These are phyloP conservation scores for Oryctolagus cuniculus DNA, from an alignment of 2,113 vertebrate species.

Conservation along the genomic window mOryCun1.1 NC_091453.1:17221001-17221500, in stretches of 20 bases:
- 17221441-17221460: slow-evolving; percentile 16
- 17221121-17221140: slow-evolving; percentile 46
- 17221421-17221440: slow-evolving; percentile 36
- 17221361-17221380: neutral
- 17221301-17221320: slow-evolving; percentile 41
- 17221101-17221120: slow-evolving; percentile 55
- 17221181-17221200: slow-evolving; percentile 54
- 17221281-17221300: slow-evolving; percentile 59
- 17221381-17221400: slow-evolving; percentile 10
- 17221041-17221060: slow-evolving; percentile 25
- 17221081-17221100: slow-evolving; percentile 49
- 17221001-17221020: slow-evolving; percentile 33
- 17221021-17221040: slow-evolving; percentile 37
- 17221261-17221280: slow-evolving; percentile 58
- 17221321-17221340: slow-evolving; percentile 49
- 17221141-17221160: slow-evolving; percentile 34
- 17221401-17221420: slow-evolving; percentile 27
- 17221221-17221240: slow-evolving; percentile 51
- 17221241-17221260: slow-evolving; percentile 61
- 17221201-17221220: slow-evolving; percentile 33
- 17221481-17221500: neutral
- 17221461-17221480: slow-evolving; percentile 45
- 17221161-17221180: slow-evolving; percentile 21
- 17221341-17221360: slow-evolving; percentile 20
- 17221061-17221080: neutral